These are phyloP conservation scores for Hemaris fuciformis DNA, from an alignment of 2,888 invertebrate species.

Conservation along the genomic window DNA sequence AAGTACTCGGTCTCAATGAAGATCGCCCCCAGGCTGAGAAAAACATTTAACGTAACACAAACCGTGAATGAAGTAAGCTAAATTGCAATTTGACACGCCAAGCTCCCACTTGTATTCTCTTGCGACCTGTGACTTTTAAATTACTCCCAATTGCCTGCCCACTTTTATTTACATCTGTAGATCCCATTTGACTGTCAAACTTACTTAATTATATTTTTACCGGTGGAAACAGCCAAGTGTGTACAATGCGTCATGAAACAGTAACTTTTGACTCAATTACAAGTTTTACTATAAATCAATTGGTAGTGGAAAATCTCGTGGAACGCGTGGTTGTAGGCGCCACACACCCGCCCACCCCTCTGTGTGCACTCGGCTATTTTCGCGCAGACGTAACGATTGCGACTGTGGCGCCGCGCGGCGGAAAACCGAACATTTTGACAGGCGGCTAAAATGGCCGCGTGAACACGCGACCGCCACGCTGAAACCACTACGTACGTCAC, in stretches of 20 bases:
- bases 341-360: conserved; percentile 37
- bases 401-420: conserved; percentile 62
- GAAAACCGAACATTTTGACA: conserved; percentile 65
- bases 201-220: background rate
- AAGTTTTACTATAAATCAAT: conserved; percentile 75
- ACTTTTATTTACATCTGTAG: background rate
- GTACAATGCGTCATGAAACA: conserved; percentile 3
- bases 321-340: conserved; percentile 35
- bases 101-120: conserved; percentile 3
- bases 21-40: background rate
- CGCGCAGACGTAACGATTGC: conserved; percentile 73
- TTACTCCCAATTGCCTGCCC: background rate
- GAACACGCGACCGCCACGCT: conserved; percentile 76
- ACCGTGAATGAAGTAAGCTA: conserved; percentile 9
- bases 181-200: background rate
- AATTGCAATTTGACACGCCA: conserved; percentile 11
- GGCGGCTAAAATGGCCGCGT: conserved; percentile 77
- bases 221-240: background rate
- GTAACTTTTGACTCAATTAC: conserved; percentile 70
- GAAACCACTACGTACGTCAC: conserved; percentile 62
- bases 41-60: conserved; percentile 4
- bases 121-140: conserved; percentile 8
- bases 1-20: background rate
- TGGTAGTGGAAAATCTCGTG: conserved; percentile 53
- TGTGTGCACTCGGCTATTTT: conserved; percentile 44